Evolutionary conservation across 2,888 invertebrate species (phyloP).

Genomic region (Cerastoderma edule): DNA sequence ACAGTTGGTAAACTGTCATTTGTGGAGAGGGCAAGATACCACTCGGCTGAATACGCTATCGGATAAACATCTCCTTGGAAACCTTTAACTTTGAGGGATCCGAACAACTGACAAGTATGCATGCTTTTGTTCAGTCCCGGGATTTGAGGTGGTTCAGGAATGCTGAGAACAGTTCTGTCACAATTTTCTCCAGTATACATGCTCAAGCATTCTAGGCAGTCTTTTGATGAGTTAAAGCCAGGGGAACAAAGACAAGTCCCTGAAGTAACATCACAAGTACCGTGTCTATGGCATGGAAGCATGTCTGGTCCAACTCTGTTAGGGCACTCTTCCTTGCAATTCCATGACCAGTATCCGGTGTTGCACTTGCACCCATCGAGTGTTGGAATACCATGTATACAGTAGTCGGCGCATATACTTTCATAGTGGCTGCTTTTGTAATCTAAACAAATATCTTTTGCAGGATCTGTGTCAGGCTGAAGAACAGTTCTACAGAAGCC

Average conservation of each 20-base stretch:
- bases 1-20: constrained; percentile 15
- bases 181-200: constrained; percentile 57
- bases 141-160: constrained; percentile 30
- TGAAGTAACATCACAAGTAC: constrained; percentile 51
- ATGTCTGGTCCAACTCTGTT: constrained; percentile 32
- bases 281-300: constrained; percentile 60
- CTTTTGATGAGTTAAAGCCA: constrained; percentile 22
- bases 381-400: constrained; percentile 47
- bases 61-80: constrained; percentile 19
- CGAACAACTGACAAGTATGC: constrained; percentile 34
- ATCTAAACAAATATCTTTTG: constrained; percentile 56
- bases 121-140: too few species aligned
- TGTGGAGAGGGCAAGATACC: constrained; percentile 26
- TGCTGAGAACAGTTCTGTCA: constrained; percentile 35
- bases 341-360: constrained; percentile 56
- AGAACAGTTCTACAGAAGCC: constrained; percentile 56
- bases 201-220: constrained; percentile 46
- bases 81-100: constrained; percentile 16
- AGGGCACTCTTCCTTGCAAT: constrained; percentile 56
- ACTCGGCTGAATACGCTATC: constrained; percentile 26
- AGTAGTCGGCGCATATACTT: constrained; percentile 56
- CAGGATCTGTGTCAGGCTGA: constrained; percentile 47
- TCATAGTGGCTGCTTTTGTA: constrained; percentile 44
- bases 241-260: constrained; percentile 54
- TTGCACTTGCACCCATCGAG: constrained; percentile 50